These are phyloP conservation scores for Trissoscelio sp. DNA, from an alignment of 2,888 invertebrate genomes.

Conservation along the genomic window DNA sequence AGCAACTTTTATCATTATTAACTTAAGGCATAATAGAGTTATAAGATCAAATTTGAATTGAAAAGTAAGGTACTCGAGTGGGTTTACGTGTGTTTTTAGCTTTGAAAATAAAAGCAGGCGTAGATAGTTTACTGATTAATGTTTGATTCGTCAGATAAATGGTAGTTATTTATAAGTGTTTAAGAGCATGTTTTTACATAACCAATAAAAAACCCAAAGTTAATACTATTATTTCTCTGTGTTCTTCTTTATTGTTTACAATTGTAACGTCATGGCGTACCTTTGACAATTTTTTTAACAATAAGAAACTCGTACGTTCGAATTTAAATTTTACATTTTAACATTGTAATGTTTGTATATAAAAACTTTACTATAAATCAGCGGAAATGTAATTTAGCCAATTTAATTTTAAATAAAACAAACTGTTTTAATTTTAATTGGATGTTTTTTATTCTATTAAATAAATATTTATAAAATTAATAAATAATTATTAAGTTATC, in stretches of 20 bases:
- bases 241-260: constrained; percentile 2
- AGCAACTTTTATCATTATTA: constrained; percentile 14
- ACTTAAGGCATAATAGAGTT: constrained; percentile 3
- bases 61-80: constrained; percentile 11
- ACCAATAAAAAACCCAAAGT: neutral
- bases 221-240: constrained; percentile 7
- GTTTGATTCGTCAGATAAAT: neutral
- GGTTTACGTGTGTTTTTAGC: constrained; percentile 25
- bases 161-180: constrained; percentile 22
- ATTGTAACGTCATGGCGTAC: neutral
- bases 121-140: neutral
- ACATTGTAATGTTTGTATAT: too few species aligned
- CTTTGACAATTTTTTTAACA: constrained; percentile 1
- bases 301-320: neutral
- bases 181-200: constrained; percentile 9
- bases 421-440: too few species aligned
- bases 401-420: too few species aligned
- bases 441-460: too few species aligned
- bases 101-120: neutral
- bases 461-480: too few species aligned
- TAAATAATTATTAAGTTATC: too few species aligned
- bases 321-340: too few species aligned
- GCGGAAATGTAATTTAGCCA: too few species aligned
- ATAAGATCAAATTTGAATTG: constrained; percentile 3
- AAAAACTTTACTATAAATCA: too few species aligned